phyloP scores from a whole-genome alignment of 2,797 vertebrate species.

The Okamejei kenojei region DNA sequence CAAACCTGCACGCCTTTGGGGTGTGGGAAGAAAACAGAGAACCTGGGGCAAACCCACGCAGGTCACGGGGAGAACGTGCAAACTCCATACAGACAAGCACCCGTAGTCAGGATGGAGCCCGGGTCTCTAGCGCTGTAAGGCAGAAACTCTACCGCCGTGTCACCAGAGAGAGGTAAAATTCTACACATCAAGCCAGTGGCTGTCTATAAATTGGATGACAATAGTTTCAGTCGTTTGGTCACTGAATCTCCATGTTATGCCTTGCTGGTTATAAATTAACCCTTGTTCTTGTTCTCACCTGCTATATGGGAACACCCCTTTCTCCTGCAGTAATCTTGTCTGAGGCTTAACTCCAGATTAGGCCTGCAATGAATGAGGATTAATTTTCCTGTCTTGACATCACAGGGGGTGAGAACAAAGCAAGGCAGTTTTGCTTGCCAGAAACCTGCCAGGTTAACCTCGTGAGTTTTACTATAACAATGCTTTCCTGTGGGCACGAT shows the following conservation, averaged over 20 bases:
- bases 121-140: no score
- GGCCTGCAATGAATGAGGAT: neutral
- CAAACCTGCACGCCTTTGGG: no score
- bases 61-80: no score
- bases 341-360: neutral
- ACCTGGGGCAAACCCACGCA: no score
- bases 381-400: neutral
- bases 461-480: neutral
- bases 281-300: neutral
- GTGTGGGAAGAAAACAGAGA: no score
- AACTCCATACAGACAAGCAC: no score
- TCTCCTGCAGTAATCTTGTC: neutral
- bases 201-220: neutral
- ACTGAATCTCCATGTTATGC: neutral
- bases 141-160: no score
- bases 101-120: no score
- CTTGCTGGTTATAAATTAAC: neutral
- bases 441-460: neutral
- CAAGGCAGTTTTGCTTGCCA: neutral
- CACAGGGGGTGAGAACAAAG: neutral
- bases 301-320: neutral
- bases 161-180: no score
- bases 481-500: neutral
- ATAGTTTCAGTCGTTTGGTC: neutral
- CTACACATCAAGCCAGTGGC: no score